Evolutionary conservation across 2,888 invertebrate genomes (phyloP).

Genomic region (Drosophila basisetae): DNA sequence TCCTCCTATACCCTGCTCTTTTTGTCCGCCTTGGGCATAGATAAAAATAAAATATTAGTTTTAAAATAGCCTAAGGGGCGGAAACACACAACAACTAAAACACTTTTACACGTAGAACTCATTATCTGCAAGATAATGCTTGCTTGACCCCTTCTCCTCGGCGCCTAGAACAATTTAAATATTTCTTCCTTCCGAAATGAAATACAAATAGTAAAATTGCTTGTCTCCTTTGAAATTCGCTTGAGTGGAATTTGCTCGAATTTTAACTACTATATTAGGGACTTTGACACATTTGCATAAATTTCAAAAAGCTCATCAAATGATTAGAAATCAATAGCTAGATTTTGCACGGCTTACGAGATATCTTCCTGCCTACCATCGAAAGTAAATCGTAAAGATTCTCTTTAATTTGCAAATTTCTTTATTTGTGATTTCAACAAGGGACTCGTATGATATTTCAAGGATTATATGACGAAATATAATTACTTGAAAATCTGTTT

Average conservation of each 20-base stretch:
- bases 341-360: neutral
- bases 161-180: neutral
- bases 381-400: neutral
- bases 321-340: neutral
- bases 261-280: neutral
- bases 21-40: neutral
- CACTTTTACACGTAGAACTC: neutral
- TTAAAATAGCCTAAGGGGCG: neutral
- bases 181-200: neutral
- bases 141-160: neutral
- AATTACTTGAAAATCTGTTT: slow-evolving; percentile 17
- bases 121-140: neutral
- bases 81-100: neutral
- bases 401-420: neutral
- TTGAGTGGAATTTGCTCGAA: neutral
- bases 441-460: neutral
- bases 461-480: neutral
- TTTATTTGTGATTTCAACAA: neutral
- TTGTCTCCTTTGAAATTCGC: neutral
- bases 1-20: neutral
- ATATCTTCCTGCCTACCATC: neutral
- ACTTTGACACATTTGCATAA: neutral
- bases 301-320: neutral
- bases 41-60: neutral
- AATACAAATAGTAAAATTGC: neutral